phyloP scores from a whole-genome alignment of 1,140 invertebrate genomes.

The Conus ventricosus region DNA sequence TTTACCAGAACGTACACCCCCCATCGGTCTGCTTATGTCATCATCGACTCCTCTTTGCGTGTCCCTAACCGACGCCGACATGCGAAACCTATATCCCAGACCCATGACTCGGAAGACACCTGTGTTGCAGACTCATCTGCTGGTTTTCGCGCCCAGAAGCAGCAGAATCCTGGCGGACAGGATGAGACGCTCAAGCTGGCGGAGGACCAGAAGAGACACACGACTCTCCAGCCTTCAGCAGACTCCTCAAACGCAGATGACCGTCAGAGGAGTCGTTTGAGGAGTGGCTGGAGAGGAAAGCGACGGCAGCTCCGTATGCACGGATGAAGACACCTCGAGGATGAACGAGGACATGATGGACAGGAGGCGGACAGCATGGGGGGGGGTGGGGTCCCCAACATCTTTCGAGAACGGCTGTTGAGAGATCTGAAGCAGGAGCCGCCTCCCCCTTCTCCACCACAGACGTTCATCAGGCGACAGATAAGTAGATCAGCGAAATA shows the following conservation, averaged over 20 bases:
- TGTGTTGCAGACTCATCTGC: not conserved
- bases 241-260: not conserved
- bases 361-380: not conserved
- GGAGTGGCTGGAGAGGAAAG: constrained; percentile 54
- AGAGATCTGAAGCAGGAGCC: constrained; percentile 1
- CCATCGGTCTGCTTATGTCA: too few species aligned
- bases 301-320: constrained; percentile 37
- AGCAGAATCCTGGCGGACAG: constrained; percentile 33
- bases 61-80: too few species aligned
- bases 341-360: not conserved
- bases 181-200: constrained; percentile 38
- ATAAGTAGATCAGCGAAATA: not conserved
- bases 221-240: not conserved
- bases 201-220: constrained; percentile 35
- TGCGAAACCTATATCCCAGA: too few species aligned
- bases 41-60: too few species aligned
- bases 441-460: not conserved
- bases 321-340: not conserved
- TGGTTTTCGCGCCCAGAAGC: constrained; percentile 30
- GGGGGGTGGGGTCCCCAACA: too few species aligned
- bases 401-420: constrained; percentile 12
- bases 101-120: too few species aligned
- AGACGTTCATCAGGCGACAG: not conserved
- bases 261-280: constrained; percentile 51
- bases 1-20: too few species aligned